Evolutionary conservation across 2,113 vertebrate genomes (phyloP).

Genomic region (Gymnobelideus leadbeateri): DNA sequence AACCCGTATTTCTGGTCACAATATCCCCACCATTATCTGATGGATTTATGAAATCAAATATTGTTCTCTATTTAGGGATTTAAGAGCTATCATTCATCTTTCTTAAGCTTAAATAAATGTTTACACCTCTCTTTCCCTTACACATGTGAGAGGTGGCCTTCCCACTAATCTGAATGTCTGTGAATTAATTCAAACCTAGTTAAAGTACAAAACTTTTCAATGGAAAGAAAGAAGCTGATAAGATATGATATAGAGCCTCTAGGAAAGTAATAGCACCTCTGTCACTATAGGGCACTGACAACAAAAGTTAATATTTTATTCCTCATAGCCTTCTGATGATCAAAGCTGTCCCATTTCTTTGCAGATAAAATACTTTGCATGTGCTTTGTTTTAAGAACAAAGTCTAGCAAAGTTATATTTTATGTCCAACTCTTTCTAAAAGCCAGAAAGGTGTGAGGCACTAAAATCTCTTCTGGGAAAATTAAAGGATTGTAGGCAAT

Average conservation of each 20-base stretch:
- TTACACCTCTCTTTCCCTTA: constrained; percentile 64
- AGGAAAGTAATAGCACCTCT: constrained; percentile 62
- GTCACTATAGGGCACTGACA: constrained; percentile 49
- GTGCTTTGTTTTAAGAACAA: constrained; percentile 67
- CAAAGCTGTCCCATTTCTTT: constrained; percentile 69
- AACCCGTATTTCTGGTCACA: constrained; percentile 21
- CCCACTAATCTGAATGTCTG: constrained; percentile 51
- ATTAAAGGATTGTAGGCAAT: not conserved
- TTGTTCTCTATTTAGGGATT: constrained; percentile 67
- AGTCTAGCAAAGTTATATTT: constrained; percentile 66
- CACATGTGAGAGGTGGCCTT: constrained; percentile 60
- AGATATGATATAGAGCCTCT: constrained; percentile 29
- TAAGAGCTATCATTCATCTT: constrained; percentile 72
- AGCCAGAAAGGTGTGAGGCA: constrained; percentile 50
- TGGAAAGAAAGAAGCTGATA: constrained; percentile 69
- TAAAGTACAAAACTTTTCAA: constrained; percentile 55
- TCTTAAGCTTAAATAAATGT: constrained; percentile 64
- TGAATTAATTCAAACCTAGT: constrained; percentile 76
- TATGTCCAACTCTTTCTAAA: constrained; percentile 62
- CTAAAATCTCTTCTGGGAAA: constrained; percentile 44
- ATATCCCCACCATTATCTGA: constrained; percentile 66
- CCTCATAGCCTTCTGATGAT: constrained; percentile 47
- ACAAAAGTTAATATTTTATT: constrained; percentile 71
- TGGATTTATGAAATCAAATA: constrained; percentile 77
- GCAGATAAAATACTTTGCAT: constrained; percentile 57